A percentile compares a stretch with the other conserved stretches of the same genome.
phyloP scores from a whole-genome alignment of 2,797 vertebrate genomes.

The Hoplostethus mediterraneus region DNA sequence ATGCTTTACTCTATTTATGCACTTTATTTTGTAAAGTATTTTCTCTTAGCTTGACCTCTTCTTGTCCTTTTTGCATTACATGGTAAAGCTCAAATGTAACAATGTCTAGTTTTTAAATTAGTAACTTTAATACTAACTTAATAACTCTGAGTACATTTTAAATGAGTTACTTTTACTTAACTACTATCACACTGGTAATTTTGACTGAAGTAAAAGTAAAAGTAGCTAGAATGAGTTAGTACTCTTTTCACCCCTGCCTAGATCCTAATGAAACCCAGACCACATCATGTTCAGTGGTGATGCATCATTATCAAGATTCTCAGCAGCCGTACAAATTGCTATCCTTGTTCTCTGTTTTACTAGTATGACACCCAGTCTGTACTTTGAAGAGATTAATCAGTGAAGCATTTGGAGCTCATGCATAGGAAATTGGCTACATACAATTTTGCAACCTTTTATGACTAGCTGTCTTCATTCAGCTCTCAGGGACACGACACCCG shows the following conservation, averaged over 20 bases:
- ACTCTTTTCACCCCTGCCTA: background rate
- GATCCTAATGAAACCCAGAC: background rate
- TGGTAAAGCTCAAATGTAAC: too few species aligned
- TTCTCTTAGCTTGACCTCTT: too few species aligned
- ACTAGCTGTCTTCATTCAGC: background rate
- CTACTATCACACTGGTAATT: too few species aligned
- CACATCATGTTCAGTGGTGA: background rate
- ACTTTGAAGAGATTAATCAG: constrained; percentile 22
- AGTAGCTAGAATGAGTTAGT: too few species aligned
- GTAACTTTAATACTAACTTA: too few species aligned
- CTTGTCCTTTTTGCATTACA: too few species aligned
- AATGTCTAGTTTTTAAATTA: too few species aligned
- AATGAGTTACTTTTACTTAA: too few species aligned
- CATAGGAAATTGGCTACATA: constrained; percentile 27
- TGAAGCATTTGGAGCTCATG: constrained; percentile 4
- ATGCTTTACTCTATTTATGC: too few species aligned
- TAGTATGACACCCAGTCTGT: background rate
- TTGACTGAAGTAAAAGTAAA: too few species aligned
- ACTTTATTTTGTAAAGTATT: too few species aligned
- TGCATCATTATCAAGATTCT: background rate
- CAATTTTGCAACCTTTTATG: constrained; percentile 10
- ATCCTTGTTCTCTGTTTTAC: background rate
- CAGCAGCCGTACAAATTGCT: background rate
- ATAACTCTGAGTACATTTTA: too few species aligned
- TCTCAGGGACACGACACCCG: constrained; percentile 18